A percentile compares a stretch with the other conserved stretches of the same genome.
Evolutionary conservation across 1,140 invertebrate species (phyloP).

Genomic region (Bombus sylvicola): DNA sequence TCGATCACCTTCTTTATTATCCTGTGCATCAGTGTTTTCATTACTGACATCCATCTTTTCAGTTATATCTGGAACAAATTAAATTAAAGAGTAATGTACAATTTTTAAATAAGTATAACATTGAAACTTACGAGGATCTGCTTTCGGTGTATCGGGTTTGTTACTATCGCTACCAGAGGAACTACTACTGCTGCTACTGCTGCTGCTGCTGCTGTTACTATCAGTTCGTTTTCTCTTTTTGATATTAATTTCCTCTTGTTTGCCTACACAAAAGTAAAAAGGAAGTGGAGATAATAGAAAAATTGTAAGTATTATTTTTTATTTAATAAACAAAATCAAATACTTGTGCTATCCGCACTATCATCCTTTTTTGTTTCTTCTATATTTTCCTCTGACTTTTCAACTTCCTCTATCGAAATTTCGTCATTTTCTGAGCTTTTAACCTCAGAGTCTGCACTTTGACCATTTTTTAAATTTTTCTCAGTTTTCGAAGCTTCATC

Average conservation of each 20-base stretch:
- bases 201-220: constrained; percentile 79
- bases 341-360: constrained; percentile 14
- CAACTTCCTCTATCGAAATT: constrained; percentile 80
- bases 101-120: constrained; percentile 1
- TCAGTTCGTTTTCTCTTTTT: constrained; percentile 79
- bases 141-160: constrained; percentile 67
- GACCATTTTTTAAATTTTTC: constrained; percentile 68
- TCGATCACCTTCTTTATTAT: constrained; percentile 66
- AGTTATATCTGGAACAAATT: constrained; percentile 66
- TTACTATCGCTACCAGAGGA: constrained; percentile 77
- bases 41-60: constrained; percentile 69
- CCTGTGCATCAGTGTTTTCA: constrained; percentile 77
- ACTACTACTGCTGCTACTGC: constrained; percentile 78
- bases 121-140: constrained; percentile 62
- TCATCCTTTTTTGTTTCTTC: constrained; percentile 59
- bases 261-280: constrained; percentile 24
- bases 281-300: not conserved
- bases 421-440: constrained; percentile 81
- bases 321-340: not conserved
- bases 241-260: constrained; percentile 55
- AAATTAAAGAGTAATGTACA: not conserved
- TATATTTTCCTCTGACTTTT: constrained; percentile 73
- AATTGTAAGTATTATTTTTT: too few relatives aligned
- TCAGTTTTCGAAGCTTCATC: constrained; percentile 46
- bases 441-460: constrained; percentile 73